Conservation (phyloP, 1,140 invertebrate genomes). For the Matsumurasca onukii region DNA sequence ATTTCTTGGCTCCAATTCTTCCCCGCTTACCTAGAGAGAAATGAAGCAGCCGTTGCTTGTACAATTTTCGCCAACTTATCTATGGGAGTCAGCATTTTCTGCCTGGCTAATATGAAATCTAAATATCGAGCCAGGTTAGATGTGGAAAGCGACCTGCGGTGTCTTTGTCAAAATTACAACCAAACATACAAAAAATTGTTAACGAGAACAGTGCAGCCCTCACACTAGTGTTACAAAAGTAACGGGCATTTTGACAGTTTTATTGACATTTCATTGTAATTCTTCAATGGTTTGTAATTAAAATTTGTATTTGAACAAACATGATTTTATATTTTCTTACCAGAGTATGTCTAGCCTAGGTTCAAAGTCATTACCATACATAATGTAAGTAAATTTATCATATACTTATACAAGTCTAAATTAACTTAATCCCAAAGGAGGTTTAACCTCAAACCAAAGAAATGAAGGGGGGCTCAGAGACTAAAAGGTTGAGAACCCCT, state of each 20-base stretch:
- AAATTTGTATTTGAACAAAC: not conserved
- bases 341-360: not conserved
- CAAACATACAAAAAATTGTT: conserved; percentile 26
- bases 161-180: conserved; percentile 25
- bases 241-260: not conserved
- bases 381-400: not conserved
- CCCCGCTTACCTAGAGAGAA: conserved; percentile 26
- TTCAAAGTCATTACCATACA: not conserved
- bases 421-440: not conserved
- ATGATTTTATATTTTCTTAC: not conserved
- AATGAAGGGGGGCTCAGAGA: not conserved
- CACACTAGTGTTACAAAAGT: not conserved
- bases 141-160: conserved; percentile 16
- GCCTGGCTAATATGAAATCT: conserved; percentile 29
- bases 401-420: not conserved
- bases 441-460: not conserved
- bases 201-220: conserved; percentile 28
- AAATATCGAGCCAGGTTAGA: conserved; percentile 29
- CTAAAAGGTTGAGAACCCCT: not conserved
- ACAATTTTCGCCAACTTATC: conserved; percentile 31
- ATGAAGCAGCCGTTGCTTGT: conserved; percentile 18
- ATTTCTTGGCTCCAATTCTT: conserved; percentile 26
- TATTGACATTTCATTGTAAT: not conserved
- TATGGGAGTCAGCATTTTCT: conserved; percentile 33
- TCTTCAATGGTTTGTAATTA: not conserved